These are phyloP conservation scores for Caenorhabditis becei DNA, from an alignment of 2,888 invertebrate species.

Conservation along the genomic window DNA sequence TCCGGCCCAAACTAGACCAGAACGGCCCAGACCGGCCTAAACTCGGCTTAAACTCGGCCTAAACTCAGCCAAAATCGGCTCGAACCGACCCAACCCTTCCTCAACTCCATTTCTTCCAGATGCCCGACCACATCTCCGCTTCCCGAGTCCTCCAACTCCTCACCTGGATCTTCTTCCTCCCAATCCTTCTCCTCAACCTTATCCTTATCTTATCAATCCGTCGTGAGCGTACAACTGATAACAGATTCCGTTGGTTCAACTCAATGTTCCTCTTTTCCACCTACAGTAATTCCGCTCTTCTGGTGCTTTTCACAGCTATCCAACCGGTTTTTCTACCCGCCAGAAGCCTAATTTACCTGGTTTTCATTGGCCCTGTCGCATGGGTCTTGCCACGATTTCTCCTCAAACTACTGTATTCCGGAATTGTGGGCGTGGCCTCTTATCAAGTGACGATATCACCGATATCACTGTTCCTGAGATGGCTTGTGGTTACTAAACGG, in stretches of 20 bases:
- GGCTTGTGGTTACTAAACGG: slow-evolving; percentile 23
- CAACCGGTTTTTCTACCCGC: slow-evolving; percentile 27
- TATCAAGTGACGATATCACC: slow-evolving; percentile 9
- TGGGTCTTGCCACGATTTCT: neutral
- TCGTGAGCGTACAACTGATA: slow-evolving; percentile 17
- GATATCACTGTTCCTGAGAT: slow-evolving; percentile 16
- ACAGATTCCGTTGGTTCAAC: slow-evolving; percentile 41
- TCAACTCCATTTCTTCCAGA: no score
- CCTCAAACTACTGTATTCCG: neutral
- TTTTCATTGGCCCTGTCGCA: slow-evolving; percentile 27
- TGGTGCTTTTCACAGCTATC: neutral
- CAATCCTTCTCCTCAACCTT: slow-evolving; percentile 13
- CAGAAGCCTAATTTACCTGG: slow-evolving; percentile 7
- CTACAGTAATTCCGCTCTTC: slow-evolving; percentile 5
- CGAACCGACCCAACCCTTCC: no score
- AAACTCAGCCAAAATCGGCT: no score
- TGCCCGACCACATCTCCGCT: neutral
- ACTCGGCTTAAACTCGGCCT: no score
- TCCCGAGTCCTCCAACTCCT: slow-evolving; percentile 11
- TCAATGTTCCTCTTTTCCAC: slow-evolving; percentile 25
- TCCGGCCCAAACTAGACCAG: no score
- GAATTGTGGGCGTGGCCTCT: neutral
- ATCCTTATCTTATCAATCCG: slow-evolving; percentile 1
- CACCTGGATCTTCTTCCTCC: slow-evolving; percentile 8
- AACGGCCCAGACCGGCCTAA: no score